phyloP scores from a whole-genome alignment of 2,797 vertebrate genomes.

The Chanos chanos region DNA sequence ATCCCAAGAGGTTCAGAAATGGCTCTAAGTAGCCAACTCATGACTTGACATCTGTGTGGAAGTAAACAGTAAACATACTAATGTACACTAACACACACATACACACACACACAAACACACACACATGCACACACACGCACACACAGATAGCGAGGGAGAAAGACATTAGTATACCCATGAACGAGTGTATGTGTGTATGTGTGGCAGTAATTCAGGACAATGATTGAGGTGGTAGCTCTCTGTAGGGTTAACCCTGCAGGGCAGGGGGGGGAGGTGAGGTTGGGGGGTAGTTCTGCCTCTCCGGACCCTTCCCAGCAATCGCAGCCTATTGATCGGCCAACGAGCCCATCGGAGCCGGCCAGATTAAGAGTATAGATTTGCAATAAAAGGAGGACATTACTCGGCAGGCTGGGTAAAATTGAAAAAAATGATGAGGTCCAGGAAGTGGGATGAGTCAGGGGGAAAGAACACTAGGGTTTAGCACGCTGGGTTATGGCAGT shows the following conservation, averaged over 20 bases:
- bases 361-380: constrained; percentile 81
- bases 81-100: not conserved
- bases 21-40: too few species aligned
- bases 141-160: not conserved
- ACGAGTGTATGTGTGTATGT: not conserved
- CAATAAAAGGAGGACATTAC: constrained; percentile 78
- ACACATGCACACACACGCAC: not conserved
- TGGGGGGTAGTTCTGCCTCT: constrained; percentile 68
- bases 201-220: constrained; percentile 8
- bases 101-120: too few species aligned
- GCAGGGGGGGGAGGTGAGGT: constrained; percentile 42
- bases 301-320: constrained; percentile 71
- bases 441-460: constrained; percentile 48
- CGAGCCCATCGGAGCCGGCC: constrained; percentile 66
- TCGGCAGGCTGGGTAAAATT: constrained; percentile 61
- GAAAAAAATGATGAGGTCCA: constrained; percentile 59
- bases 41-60: too few species aligned
- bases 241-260: constrained; percentile 44
- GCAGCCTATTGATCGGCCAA: constrained; percentile 63
- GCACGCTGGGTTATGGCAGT: not conserved
- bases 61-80: constrained; percentile 10
- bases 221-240: too few species aligned
- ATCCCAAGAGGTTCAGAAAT: too few species aligned
- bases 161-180: constrained; percentile 1
- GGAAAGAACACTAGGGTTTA: constrained; percentile 12